These are phyloP conservation scores for Platichthys stellatus DNA, from an alignment of 2,113 vertebrate genomes.

Conservation along the genomic window DNA sequence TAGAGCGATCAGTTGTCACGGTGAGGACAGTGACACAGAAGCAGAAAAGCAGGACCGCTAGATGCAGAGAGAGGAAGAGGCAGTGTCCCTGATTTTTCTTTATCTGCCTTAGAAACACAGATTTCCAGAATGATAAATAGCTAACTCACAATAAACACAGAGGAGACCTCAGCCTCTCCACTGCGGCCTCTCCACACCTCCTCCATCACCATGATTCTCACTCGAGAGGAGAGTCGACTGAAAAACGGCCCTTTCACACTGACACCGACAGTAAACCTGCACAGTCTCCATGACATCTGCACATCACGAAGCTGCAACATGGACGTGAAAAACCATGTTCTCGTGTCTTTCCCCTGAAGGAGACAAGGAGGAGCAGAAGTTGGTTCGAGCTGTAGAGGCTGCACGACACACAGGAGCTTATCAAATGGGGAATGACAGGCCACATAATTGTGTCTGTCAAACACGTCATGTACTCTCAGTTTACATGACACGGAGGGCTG, in stretches of 20 bases:
- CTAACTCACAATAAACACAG: slow-evolving; percentile 33
- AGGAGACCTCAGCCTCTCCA: slow-evolving; percentile 8
- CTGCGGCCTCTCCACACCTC: neutral
- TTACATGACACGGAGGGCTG: slow-evolving; percentile 31
- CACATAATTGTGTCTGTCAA: slow-evolving; percentile 56
- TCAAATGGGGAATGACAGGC: slow-evolving; percentile 21
- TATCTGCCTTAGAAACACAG: slow-evolving; percentile 37
- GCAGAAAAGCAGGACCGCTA: neutral
- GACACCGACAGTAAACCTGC: neutral
- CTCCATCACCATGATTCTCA: neutral
- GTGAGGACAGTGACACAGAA: slow-evolving; percentile 10
- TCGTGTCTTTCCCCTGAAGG: neutral
- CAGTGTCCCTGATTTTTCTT: neutral
- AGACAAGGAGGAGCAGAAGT: slow-evolving; percentile 13
- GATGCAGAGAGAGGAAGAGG: too few relatives aligned
- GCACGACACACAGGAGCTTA: slow-evolving; percentile 16
- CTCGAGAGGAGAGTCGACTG: neutral
- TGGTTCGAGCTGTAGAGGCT: neutral
- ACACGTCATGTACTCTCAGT: slow-evolving; percentile 38
- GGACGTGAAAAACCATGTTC: neutral
- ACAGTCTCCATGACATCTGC: neutral
- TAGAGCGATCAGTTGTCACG: too few relatives aligned
- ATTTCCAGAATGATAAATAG: slow-evolving; percentile 39
- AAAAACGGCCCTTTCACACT: neutral
- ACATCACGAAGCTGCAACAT: neutral